phyloP scores from a whole-genome alignment of 2,113 vertebrate species.

The Psittacula cyanocephala region DNA sequence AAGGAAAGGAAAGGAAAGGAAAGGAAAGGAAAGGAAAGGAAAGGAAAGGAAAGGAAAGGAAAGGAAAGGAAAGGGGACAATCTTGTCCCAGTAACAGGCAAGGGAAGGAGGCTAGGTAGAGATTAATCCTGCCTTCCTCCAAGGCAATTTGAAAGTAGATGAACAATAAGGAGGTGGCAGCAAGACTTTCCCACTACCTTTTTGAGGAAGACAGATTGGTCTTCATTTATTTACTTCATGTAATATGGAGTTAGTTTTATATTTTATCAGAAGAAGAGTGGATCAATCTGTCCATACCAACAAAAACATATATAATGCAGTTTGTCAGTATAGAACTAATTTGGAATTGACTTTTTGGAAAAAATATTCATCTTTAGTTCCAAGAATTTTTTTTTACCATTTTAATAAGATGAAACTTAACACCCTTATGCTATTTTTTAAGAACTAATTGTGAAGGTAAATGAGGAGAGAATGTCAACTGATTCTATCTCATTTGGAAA shows the following conservation, averaged over 20 bases:
- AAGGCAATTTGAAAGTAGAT: not conserved
- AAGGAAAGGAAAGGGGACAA: too few species aligned
- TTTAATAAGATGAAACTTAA: not conserved
- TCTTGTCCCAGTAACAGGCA: not conserved
- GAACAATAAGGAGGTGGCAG: not conserved
- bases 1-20: too few species aligned
- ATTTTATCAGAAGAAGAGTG: not conserved
- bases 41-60: too few species aligned
- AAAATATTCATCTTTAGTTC: not conserved
- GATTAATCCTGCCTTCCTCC: not conserved
- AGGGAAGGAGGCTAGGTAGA: not conserved
- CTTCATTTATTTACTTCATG: not conserved
- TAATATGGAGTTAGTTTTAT: not conserved
- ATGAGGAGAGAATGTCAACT: not conserved
- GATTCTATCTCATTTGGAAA: not conserved
- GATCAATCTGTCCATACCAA: not conserved
- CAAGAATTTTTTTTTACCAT: not conserved
- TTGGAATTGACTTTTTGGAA: not conserved
- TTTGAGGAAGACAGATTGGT: not conserved
- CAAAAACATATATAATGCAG: not conserved
- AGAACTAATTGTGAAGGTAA: not conserved
- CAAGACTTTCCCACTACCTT: not conserved
- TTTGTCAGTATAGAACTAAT: not conserved
- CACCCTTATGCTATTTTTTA: not conserved
- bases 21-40: too few species aligned